phyloP scores from a whole-genome alignment of 2,113 vertebrate genomes.

The Oxyruncus cristatus region DNA sequence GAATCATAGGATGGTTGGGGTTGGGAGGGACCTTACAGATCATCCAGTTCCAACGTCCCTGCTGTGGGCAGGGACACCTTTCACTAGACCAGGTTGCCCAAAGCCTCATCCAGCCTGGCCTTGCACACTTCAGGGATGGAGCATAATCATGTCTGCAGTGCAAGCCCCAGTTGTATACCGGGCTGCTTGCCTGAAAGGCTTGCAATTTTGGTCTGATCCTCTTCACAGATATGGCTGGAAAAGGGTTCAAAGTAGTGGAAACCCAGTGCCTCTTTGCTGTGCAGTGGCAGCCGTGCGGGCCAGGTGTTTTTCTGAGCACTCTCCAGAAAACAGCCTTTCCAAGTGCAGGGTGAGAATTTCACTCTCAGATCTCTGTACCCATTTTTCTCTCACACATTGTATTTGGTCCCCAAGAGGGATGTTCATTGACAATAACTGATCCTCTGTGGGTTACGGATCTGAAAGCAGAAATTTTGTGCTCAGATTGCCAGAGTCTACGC shows the following conservation, averaged over 20 bases:
- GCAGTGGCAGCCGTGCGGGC: not conserved
- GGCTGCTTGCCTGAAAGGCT: not conserved
- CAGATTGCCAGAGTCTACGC: not conserved
- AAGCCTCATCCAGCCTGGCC: not conserved
- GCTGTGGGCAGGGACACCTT: not conserved
- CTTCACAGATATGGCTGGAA: rapidly evolving
- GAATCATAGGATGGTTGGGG: not conserved
- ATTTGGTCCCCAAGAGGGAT: not conserved
- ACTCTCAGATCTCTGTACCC: not conserved
- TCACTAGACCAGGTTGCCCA: not conserved
- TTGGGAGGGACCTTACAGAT: not conserved
- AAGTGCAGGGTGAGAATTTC: rapidly evolving
- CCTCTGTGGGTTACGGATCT: not conserved
- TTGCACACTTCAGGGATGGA: not conserved
- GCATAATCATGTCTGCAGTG: not conserved
- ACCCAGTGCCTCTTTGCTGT: not conserved
- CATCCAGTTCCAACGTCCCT: not conserved
- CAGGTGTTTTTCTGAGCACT: not conserved
- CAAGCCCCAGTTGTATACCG: rapidly evolving
- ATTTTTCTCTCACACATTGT: not conserved
- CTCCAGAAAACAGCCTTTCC: not conserved
- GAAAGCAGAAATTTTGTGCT: not conserved
- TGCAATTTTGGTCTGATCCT: not conserved
- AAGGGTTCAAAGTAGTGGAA: not conserved
- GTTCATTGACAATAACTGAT: not conserved